Percentiles rank a stretch among this genome's conserved stretches.
phyloP scores from a whole-genome alignment of 1,140 invertebrate genomes.

The Drosophila asahinai region DNA sequence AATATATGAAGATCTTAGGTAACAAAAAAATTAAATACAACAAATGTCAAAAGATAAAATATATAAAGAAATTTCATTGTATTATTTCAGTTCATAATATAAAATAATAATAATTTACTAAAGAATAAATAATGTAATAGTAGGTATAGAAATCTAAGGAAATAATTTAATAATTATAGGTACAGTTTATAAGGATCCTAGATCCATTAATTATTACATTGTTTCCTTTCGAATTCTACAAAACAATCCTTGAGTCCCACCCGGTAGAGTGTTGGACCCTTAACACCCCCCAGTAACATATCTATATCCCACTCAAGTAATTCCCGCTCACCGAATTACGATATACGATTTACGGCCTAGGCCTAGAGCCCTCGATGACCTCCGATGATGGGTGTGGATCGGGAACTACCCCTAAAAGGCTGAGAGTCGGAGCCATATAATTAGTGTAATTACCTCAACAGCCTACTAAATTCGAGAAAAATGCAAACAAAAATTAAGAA shows the following conservation, averaged over 20 bases:
- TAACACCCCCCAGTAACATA: slow-evolving; percentile 18
- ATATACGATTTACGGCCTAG: slow-evolving; percentile 6
- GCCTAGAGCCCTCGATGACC: slow-evolving; percentile 59
- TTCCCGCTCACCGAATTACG: background rate
- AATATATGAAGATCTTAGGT: too few species aligned
- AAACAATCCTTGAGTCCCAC: background rate
- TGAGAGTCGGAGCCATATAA: slow-evolving; percentile 63
- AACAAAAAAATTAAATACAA: too few species aligned
- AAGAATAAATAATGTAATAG: too few species aligned
- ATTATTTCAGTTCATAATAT: too few species aligned
- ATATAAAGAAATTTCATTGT: too few species aligned
- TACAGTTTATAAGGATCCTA: background rate
- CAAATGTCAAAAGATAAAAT: too few species aligned
- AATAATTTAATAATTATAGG: too few species aligned
- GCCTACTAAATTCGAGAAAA: slow-evolving; percentile 83
- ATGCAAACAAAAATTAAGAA: slow-evolving; percentile 85
- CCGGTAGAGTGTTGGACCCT: slow-evolving; percentile 4
- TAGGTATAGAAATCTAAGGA: too few species aligned
- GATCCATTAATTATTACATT: background rate
- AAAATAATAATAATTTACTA: too few species aligned
- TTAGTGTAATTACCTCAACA: slow-evolving; percentile 83
- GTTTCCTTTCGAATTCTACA: background rate
- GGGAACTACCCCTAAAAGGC: slow-evolving; percentile 60
- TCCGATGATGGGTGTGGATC: slow-evolving; percentile 10
- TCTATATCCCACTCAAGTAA: slow-evolving; percentile 25